Conservation (phyloP, 1,140 invertebrate genomes). For the Melipona quadrifasciata region DNA sequence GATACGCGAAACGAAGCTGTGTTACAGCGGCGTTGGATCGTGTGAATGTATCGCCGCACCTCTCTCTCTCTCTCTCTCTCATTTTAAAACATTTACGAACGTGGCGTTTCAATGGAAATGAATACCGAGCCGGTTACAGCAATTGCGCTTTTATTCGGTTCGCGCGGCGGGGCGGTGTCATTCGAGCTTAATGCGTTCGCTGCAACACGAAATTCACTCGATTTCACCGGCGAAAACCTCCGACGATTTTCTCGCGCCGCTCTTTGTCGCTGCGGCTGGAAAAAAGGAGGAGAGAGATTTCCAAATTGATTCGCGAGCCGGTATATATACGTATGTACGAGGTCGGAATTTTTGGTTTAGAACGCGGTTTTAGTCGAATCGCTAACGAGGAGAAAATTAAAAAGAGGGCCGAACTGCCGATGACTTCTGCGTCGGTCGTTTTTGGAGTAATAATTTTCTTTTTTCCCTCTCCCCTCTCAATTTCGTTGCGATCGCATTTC, state of each 20-base stretch:
- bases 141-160: slow-evolving; percentile 18
- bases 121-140: slow-evolving; percentile 2
- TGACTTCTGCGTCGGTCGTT: background rate
- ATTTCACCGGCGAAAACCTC: slow-evolving; percentile 12
- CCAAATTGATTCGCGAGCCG: background rate
- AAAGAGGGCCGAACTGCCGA: background rate
- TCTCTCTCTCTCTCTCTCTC: slow-evolving; percentile 24
- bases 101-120: slow-evolving; percentile 19
- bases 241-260: background rate
- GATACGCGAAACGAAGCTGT: background rate
- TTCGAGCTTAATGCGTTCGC: slow-evolving; percentile 21
- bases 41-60: too few relatives aligned
- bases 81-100: slow-evolving; percentile 15
- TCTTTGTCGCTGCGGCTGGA: too few relatives aligned
- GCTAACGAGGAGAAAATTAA: background rate
- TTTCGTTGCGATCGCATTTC: too few relatives aligned
- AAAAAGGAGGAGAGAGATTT: background rate
- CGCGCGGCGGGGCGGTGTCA: background rate
- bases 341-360: background rate
- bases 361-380: too few relatives aligned
- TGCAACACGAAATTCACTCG: slow-evolving; percentile 29
- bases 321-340: background rate
- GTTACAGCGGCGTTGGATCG: background rate
- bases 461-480: too few relatives aligned
- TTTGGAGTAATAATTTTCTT: background rate